Percentiles rank a stretch among this genome's conserved stretches.
These are phyloP conservation scores for Alentia gelatinosa DNA, from an alignment of 2,888 invertebrate species.

Conservation along the genomic window DNA sequence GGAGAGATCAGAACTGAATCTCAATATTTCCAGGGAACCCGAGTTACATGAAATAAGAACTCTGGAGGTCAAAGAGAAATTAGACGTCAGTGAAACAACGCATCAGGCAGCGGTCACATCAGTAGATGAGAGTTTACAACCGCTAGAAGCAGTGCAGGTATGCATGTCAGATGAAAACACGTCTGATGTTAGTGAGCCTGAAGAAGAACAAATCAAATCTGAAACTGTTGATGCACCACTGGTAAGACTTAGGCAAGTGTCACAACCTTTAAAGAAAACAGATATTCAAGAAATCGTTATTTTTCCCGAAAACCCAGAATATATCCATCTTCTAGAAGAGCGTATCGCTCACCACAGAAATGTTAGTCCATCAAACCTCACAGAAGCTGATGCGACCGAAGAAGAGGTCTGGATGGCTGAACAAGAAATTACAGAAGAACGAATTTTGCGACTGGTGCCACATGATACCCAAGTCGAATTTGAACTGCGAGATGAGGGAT, in stretches of 20 bases:
- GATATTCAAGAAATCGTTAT: background rate
- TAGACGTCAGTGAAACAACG: too few relatives aligned
- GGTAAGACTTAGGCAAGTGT: background rate
- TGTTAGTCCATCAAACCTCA: slow-evolving; percentile 4
- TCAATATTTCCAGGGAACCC: background rate
- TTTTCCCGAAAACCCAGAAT: background rate
- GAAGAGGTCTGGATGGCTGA: slow-evolving; percentile 44
- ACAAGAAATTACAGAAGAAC: slow-evolving; percentile 42
- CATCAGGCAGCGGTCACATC: too few relatives aligned
- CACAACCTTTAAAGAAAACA: background rate
- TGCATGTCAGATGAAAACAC: background rate
- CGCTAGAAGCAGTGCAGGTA: background rate
- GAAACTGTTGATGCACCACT: background rate
- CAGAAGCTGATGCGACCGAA: background rate
- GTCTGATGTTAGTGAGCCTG: slow-evolving; percentile 43
- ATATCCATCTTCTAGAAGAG: background rate
- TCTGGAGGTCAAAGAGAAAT: background rate
- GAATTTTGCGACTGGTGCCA: slow-evolving; percentile 21
- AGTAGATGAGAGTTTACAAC: too few relatives aligned
- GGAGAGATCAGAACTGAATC: background rate
- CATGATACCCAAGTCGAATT: slow-evolving; percentile 18
- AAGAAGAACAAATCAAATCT: background rate
- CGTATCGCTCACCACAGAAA: background rate
- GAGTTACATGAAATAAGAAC: background rate
- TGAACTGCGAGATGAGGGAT: slow-evolving; percentile 14